These are phyloP conservation scores for Columba janthina DNA, from an alignment of 2,113 vertebrate species.

Conservation along the genomic window DNA sequence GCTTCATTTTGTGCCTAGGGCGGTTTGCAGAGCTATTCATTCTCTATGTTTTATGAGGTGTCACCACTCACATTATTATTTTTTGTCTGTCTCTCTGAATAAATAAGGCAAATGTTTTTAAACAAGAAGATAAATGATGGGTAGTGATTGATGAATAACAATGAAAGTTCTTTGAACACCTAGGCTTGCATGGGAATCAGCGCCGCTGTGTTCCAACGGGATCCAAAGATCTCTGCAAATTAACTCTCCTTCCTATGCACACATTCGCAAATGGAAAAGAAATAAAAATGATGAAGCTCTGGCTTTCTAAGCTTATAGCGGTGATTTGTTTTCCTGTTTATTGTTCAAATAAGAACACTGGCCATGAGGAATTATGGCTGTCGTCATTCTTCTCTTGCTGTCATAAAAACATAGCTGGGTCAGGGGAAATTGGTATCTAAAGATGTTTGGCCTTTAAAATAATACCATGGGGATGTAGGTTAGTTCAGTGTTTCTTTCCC, in stretches of 20 bases:
- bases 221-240: neutral
- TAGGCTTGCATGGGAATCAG: neutral
- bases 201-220: no score
- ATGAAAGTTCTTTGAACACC: neutral
- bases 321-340: neutral
- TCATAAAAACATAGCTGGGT: no score
- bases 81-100: neutral
- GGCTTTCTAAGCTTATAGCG: no score
- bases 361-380: neutral
- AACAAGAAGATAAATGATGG: neutral
- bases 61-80: neutral
- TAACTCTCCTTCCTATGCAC: no score
- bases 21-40: neutral
- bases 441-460: neutral
- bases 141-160: neutral
- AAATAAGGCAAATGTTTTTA: neutral
- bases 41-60: neutral
- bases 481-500: neutral
- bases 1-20: neutral
- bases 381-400: neutral
- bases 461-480: accelerated
- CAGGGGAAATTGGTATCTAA: no score
- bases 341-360: neutral
- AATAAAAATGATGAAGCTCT: neutral
- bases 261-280: neutral